A percentile compares a stretch with the other conserved stretches of the same genome.
Evolutionary conservation across 2,113 vertebrate species (phyloP).

Genomic region (Osmerus eperlanus): DNA sequence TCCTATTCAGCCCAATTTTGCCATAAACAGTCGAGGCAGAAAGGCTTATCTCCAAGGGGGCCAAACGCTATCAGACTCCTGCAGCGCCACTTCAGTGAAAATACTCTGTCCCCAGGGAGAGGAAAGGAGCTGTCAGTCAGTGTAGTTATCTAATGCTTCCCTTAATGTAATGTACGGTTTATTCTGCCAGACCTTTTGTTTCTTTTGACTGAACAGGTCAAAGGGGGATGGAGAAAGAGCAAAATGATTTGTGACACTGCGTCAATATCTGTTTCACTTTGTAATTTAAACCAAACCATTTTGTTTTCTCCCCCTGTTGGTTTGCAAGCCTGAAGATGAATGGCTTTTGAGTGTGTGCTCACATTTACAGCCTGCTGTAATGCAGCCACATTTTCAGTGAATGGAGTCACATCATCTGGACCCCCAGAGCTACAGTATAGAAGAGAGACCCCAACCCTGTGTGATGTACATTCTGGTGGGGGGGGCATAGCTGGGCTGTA

Average conservation of each 20-base stretch:
- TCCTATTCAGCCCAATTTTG: not conserved
- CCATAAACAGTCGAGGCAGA: not conserved
- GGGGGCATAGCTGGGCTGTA: not conserved
- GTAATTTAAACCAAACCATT: no score
- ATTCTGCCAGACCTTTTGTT: no score
- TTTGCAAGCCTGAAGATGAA: no score
- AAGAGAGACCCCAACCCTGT: not conserved
- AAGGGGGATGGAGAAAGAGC: not conserved
- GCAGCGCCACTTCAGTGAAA: conserved; percentile 3
- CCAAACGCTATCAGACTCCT: conserved; percentile 2
- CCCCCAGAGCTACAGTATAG: not conserved
- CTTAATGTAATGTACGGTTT: not conserved
- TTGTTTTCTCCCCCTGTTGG: no score
- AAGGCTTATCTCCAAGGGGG: not conserved
- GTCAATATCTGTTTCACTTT: not conserved
- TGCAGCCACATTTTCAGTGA: not conserved
- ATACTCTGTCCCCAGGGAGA: not conserved
- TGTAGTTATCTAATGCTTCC: conserved; percentile 1
- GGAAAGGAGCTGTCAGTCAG: not conserved
- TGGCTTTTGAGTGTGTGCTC: no score
- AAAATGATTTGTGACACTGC: not conserved
- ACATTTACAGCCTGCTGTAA: no score
- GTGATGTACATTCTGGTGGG: not conserved
- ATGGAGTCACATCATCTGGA: not conserved
- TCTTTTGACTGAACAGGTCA: not conserved